Base-by-base conservation (phyloP, 2,797 vertebrate species). In the Microtus obscurus region DNA sequence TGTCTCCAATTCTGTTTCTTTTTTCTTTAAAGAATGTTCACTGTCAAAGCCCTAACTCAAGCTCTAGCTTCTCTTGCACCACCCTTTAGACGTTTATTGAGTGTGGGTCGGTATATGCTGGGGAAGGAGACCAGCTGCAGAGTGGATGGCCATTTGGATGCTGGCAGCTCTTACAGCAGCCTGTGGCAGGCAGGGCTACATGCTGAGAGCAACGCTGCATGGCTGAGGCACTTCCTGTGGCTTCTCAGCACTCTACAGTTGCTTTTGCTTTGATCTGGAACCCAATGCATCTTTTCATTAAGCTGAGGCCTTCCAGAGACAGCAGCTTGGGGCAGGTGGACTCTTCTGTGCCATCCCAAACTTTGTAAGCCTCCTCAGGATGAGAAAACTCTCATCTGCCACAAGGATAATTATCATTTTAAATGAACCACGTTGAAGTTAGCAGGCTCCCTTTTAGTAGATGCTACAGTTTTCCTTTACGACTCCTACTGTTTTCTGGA, bases 401-500 rank as follows among this genome's bases (percentile, higher is more conserved):
- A 25, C 5, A 34, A 86, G 31, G n/a, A 51, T 65, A 29, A 59
- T 43, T 74, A 40, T 29, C 40, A 19, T 65, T 79, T 73, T 51
- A 27, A 34, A 43, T 37, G 69, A 91, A 61, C 31, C 40, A 81
- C 53, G 45, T 89, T 78, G 90, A 85, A 82, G 48, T 63, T 71
- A 85, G 88, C 67, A 88, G 73, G 34, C 79, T 79, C 83, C 78
- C 92, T 87, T 95, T 96, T 82, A 91, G 74, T 29, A 13, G 61
- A 3, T 61, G 51, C 77, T 90, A 40, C 92, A 83, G 9, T 56
- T 74, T 85, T 90, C n/a, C 85, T 76, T 40, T 0, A 6, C 48
- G 19, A 81, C 61, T 96, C 67, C 65, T 89, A 27, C 61, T 88
- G 74, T 83, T 95, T 96, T 89, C 88, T 94, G 78, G 80, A 87